Evolutionary conservation across 30 jellyfish, hydroid and myxozoan species (phyloP), one percentile per base, ranked within the genome.

Genomic region (Sanderia malayensis): DNA sequence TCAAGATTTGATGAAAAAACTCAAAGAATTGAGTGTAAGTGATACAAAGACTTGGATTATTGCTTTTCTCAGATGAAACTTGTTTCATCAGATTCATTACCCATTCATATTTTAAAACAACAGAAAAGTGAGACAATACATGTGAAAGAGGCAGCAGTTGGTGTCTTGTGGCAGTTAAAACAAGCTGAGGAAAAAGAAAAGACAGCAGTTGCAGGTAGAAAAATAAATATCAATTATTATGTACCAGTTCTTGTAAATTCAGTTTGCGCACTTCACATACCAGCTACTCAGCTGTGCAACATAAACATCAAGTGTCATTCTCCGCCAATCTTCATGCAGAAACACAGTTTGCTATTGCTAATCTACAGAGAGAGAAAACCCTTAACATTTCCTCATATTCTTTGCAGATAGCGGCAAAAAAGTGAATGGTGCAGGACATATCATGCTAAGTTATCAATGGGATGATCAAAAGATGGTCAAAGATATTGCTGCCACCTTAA

Each of bases 381-480:
- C n/a, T n/a, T n/a, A n/a, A n/a, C n/a, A n/a, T n/a, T n/a, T n/a
- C n/a, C n/a, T n/a, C n/a, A n/a, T n/a, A n/a, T n/a, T n/a, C n/a
- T n/a, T n/a, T n/a, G n/a, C n/a, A n/a, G n/a, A n/a, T n/a, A n/a
- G n/a, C n/a, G n/a, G n/a, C n/a, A n/a, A n/a, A n/a, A 13, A 37
- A 37, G 13, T 37, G 13, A 37, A 34, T 10, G 26, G 33, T 20
- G 80, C 49, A 41, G 74, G 52, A 1, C 89, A 76, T 46, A 46
- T 76, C 25, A 76, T 76, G 89, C 26, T 76, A 4, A 61, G 84
- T 28, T 76, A 76, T 37, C 89, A 76, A 66, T 76, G 89, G 89
- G 71, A 45, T 21, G 29, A 53, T 21, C 89, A 76, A 64, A 21
- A 41, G 17, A 23, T 30, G 19, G 60, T 76, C 60, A 0, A n/a